Evolutionary conservation across 2,888 invertebrate species (phyloP), one percentile per base, ranked within the genome.

Genomic region (Schizotus pectinicornis): DNA sequence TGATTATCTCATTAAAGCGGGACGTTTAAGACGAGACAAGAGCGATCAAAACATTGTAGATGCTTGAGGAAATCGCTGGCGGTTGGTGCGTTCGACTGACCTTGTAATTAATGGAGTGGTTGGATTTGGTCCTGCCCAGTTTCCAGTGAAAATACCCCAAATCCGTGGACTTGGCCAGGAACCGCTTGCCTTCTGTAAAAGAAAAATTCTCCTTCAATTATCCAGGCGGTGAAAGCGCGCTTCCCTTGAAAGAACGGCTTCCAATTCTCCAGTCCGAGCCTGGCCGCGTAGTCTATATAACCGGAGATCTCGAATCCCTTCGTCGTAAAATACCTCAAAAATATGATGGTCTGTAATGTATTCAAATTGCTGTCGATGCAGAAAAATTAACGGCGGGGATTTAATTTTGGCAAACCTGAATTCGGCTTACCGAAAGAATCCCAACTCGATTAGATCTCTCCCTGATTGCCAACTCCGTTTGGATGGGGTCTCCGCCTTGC

Each of bases 221-320:
- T 43, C n/a, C n/a, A 3, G 22, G 31, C 8, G 2, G 3, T 14
- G 11, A 31, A 35, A 9, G 3, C 22, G 3, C 13, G 7, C 46
- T 51, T 84, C 8, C 85, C 83, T 61, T 81, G 81, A 75, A 92
- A 94, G 73, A 92, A 89, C 1, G 84, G 84, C n/a, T 79, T 80
- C 90, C 92, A 94, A 74, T 94, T 87, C 67, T 92, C 90, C 0
- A 82, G 81, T 46, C 84, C 80, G 7, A 93, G 80, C 43, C 91
- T 82, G 59, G 90, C 86, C 0, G 85, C 86, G 75, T 87, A 94
- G 77, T 95, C 95, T 30, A 95, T 88, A 73, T 93, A 95, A 1
- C 90, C 92, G 0, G 94, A 94, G 56, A 94, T 85, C 74, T 94
- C 92, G 64, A 89, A 88, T 1, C 91, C 90, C 3, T 86, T 83